Conservation (phyloP, 2,113 vertebrate genomes). For the Mionectes macconnelli region DNA sequence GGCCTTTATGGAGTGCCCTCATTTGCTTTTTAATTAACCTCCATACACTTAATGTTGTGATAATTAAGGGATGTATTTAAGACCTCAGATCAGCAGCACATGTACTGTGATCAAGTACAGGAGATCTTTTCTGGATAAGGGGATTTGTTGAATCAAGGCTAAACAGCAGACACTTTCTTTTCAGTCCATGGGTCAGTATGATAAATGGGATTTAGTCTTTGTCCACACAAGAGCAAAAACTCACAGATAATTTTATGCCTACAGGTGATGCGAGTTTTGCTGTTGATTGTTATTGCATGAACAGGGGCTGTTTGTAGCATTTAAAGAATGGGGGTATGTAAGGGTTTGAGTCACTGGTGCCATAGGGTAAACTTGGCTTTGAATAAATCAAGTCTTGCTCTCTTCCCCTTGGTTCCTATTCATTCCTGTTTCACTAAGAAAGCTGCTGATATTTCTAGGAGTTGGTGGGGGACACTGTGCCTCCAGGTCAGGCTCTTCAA, state of each 20-base stretch:
- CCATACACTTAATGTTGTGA: not conserved
- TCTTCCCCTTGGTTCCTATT: not conserved
- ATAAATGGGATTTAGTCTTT: not conserved
- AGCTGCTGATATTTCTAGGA: not conserved
- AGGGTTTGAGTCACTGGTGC: not conserved
- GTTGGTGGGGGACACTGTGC: not conserved
- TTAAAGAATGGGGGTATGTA: not conserved
- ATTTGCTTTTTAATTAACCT: constrained; percentile 50
- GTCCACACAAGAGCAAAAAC: not conserved
- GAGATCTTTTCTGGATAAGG: not conserved
- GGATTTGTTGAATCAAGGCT: not conserved
- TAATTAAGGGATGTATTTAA: constrained; percentile 6
- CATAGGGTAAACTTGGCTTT: not conserved
- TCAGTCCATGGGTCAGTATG: not conserved
- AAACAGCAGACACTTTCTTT: not conserved
- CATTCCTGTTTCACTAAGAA: not conserved
- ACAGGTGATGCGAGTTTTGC: not conserved
- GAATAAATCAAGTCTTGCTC: not conserved
- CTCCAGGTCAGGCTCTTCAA: not conserved
- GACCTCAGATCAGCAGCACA: not conserved
- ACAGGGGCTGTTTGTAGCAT: not conserved
- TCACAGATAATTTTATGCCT: not conserved
- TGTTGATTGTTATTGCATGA: not conserved
- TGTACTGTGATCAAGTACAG: not conserved
- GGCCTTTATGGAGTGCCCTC: not conserved